Percentiles rank a stretch among this genome's conserved stretches.
Conservation (phyloP, 64 coral and sea anemone genomes). For the Anthopleura sola region DNA sequence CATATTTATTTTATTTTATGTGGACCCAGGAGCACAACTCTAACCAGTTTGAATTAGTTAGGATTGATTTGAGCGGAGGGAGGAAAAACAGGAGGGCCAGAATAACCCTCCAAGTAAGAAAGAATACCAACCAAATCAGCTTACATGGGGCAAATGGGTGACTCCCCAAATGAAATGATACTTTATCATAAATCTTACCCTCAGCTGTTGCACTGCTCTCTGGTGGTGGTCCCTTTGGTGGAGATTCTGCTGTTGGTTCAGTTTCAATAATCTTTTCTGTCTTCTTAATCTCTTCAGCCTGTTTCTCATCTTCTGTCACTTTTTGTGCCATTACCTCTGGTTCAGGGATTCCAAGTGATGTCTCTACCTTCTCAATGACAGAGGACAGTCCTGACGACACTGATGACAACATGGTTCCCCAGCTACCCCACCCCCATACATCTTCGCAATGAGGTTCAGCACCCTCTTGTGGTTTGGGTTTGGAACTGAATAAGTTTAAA, state of each 20-base stretch:
- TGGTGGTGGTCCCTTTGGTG: not conserved
- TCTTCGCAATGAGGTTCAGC: not conserved
- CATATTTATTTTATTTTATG: too few relatives aligned
- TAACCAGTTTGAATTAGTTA: too few relatives aligned
- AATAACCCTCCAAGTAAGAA: too few relatives aligned
- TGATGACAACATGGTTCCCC: conserved; percentile 82
- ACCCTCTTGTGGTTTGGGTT: not conserved
- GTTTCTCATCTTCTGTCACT: conserved; percentile 62
- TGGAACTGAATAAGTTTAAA: not conserved
- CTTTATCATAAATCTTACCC: not conserved
- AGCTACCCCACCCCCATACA: conserved; percentile 90
- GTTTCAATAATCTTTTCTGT: conserved; percentile 11
- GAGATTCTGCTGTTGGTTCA: not conserved
- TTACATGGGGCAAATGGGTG: too few relatives aligned
- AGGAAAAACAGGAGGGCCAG: too few relatives aligned
- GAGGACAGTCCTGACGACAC: conserved; percentile 85
- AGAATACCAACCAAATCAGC: too few relatives aligned
- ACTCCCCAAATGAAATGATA: too few relatives aligned
- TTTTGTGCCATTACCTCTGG: conserved; percentile 79
- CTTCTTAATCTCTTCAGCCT: conserved; percentile 37
- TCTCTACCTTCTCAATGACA: conserved; percentile 97
- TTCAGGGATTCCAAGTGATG: conserved; percentile 86
- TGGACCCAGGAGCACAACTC: too few relatives aligned
- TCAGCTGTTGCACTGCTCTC: not conserved
- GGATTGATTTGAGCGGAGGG: too few relatives aligned